Conservation (phyloP, 2,113 vertebrate species). For the Silurus asotus region DNA sequence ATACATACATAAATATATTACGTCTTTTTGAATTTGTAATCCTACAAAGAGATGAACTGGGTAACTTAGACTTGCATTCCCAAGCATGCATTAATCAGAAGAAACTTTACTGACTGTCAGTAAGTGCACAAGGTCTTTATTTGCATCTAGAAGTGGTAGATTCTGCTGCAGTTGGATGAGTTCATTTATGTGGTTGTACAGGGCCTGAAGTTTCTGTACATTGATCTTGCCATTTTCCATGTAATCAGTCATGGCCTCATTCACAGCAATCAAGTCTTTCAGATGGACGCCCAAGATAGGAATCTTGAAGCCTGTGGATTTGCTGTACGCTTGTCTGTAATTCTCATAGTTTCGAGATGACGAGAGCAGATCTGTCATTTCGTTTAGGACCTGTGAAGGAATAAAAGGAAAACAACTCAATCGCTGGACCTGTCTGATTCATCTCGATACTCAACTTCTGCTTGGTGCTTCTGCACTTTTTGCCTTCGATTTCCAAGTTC, state of each 20-base stretch:
- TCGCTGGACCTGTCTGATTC: background rate
- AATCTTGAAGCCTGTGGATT: constrained; percentile 90
- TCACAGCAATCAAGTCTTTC: constrained; percentile 95
- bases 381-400: constrained; percentile 83
- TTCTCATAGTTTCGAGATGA: constrained; percentile 94
- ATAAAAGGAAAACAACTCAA: background rate
- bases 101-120: constrained; percentile 80
- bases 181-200: constrained; percentile 92
- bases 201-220: constrained; percentile 96
- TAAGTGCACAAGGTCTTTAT: constrained; percentile 95
- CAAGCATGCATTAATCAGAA: background rate
- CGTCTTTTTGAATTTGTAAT: background rate
- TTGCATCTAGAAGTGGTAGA: constrained; percentile 88
- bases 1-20: background rate
- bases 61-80: background rate
- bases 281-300: constrained; percentile 96
- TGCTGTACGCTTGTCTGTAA: constrained; percentile 91
- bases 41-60: background rate
- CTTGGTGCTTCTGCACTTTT: background rate
- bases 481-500: background rate
- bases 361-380: constrained; percentile 96
- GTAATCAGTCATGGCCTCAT: constrained; percentile 94
- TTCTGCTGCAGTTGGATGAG: constrained; percentile 88
- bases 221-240: constrained; percentile 86
- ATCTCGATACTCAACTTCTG: background rate